A percentile compares a stretch with the other conserved stretches of the same genome.
Evolutionary conservation across 2,888 invertebrate genomes (phyloP).

Genomic region (Gastracanthus pulcherrimus): DNA sequence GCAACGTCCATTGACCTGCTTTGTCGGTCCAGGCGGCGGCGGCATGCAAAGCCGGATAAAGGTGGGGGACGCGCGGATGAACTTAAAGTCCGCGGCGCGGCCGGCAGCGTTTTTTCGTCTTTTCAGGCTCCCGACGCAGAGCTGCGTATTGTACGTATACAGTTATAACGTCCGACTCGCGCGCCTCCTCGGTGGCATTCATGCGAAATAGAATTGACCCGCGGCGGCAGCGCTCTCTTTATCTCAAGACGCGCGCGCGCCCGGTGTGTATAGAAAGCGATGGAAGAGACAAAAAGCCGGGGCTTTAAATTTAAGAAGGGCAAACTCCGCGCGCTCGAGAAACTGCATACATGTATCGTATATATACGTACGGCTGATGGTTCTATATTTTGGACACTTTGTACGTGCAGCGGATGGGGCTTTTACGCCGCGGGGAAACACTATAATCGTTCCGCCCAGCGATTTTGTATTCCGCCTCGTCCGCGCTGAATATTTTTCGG

Average conservation of each 20-base stretch:
- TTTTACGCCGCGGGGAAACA: constrained; percentile 29
- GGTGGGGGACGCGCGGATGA: neutral
- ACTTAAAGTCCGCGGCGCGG: neutral
- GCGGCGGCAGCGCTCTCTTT: too few relatives aligned
- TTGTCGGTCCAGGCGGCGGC: neutral
- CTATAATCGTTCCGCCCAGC: constrained; percentile 33
- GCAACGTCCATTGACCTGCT: constrained; percentile 12
- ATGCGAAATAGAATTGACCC: constrained; percentile 34
- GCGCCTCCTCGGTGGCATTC: too few relatives aligned
- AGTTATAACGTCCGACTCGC: neutral
- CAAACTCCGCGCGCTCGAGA: neutral
- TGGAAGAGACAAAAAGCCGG: neutral
- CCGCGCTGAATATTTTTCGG: constrained; percentile 13
- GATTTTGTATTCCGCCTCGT: constrained; percentile 34
- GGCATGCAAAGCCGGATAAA: constrained; percentile 16
- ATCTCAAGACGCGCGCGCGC: too few relatives aligned
- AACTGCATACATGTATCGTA: neutral
- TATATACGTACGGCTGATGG: neutral
- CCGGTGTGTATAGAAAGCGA: too few relatives aligned
- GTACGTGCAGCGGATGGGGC: neutral
- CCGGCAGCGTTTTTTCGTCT: neutral
- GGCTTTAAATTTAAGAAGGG: neutral
- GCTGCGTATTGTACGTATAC: too few relatives aligned
- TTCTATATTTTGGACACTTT: neutral
- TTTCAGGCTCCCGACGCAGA: neutral